Percentiles rank a stretch among this genome's conserved stretches.
Evolutionary conservation across 2,888 invertebrate genomes (phyloP).

Genomic region (Poecilus cupreus): DNA sequence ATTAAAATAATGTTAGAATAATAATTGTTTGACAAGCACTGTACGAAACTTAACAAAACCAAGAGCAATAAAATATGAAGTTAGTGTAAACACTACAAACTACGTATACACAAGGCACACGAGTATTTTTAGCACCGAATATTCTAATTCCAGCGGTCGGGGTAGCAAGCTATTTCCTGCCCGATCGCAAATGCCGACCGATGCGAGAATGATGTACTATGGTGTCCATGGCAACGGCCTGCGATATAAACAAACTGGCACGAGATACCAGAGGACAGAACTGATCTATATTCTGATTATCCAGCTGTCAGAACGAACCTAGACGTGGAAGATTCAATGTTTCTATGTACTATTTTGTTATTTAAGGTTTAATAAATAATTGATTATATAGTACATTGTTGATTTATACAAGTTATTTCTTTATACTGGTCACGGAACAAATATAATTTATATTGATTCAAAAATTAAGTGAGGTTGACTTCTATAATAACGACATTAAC

Average conservation of each 20-base stretch:
- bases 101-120: background rate
- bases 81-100: slow-evolving; percentile 22
- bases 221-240: slow-evolving; percentile 12
- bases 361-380: too few species aligned
- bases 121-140: slow-evolving; percentile 31
- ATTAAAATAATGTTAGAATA: too few species aligned
- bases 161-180: slow-evolving; percentile 64
- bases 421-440: too few species aligned
- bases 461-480: too few species aligned
- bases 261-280: background rate
- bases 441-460: too few species aligned
- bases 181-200: slow-evolving; percentile 63
- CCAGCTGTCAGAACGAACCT: too few species aligned
- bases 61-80: slow-evolving; percentile 13
- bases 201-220: slow-evolving; percentile 64
- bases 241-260: slow-evolving; percentile 23
- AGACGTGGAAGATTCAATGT: too few species aligned
- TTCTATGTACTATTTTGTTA: too few species aligned
- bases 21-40: slow-evolving; percentile 4
- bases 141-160: slow-evolving; percentile 64
- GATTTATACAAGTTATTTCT: too few species aligned
- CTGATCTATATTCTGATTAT: background rate
- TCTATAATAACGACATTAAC: too few species aligned
- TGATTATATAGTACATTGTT: too few species aligned
- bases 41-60: background rate